Percentiles rank a stretch among this genome's conserved stretches.
phyloP scores from a whole-genome alignment of 2,888 invertebrate genomes.

The Steinernema hermaphroditum region DNA sequence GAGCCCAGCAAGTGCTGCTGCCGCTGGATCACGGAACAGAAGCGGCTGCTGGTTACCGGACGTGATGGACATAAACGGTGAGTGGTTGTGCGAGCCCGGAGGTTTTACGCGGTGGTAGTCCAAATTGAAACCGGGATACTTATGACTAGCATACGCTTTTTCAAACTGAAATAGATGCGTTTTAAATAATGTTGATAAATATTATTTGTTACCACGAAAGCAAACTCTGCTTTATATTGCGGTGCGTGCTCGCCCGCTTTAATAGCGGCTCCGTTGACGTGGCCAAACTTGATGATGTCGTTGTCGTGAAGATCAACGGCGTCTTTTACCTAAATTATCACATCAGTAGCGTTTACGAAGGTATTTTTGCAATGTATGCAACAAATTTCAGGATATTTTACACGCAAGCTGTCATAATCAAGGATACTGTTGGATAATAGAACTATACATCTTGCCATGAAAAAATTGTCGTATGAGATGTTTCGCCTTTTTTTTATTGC shows the following conservation, averaged over 20 bases:
- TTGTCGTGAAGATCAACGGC: slow-evolving; percentile 61
- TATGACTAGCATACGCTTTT: slow-evolving; percentile 17
- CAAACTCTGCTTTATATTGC: slow-evolving; percentile 48
- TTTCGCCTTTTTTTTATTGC: too few relatives aligned
- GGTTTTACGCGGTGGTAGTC: slow-evolving; percentile 29
- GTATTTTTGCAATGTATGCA: too few relatives aligned
- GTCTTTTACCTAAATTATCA: slow-evolving; percentile 59
- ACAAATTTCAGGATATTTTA: too few relatives aligned
- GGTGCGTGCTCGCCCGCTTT: slow-evolving; percentile 39
- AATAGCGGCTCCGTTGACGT: slow-evolving; percentile 68
- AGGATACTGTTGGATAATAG: too few relatives aligned
- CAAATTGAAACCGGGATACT: slow-evolving; percentile 42
- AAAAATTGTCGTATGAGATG: too few relatives aligned
- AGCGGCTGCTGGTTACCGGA: not conserved
- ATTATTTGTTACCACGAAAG: slow-evolving; percentile 43
- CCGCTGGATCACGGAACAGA: not conserved
- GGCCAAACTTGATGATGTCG: slow-evolving; percentile 69
- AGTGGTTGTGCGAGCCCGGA: slow-evolving; percentile 33
- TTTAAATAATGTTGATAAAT: slow-evolving; percentile 9
- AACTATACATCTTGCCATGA: too few relatives aligned
- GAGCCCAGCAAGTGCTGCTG: slow-evolving; percentile 1
- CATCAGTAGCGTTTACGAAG: not conserved
- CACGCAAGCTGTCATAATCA: too few relatives aligned
- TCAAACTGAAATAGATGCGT: slow-evolving; percentile 39
- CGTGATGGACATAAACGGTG: slow-evolving; percentile 23